Evolutionary conservation across 92 coral and sea anemone genomes (phyloP).

Genomic region (Parazoanthus darwini): DNA sequence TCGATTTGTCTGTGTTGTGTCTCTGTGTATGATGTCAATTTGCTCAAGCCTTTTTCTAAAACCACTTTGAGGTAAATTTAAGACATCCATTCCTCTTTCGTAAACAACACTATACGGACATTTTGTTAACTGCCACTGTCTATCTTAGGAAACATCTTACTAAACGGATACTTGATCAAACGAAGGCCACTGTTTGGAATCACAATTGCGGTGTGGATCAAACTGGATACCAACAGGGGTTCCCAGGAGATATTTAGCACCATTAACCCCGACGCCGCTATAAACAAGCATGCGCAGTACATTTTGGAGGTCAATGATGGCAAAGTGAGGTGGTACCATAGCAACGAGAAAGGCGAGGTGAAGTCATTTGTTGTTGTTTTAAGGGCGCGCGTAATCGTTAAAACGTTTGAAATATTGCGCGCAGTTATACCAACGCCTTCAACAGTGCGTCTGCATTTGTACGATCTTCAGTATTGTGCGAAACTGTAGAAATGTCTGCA

Average conservation of each 20-base stretch:
- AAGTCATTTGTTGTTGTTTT: background rate
- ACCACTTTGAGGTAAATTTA: no score
- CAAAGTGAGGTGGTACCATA: slow-evolving; percentile 89
- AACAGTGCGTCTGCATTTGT: no score
- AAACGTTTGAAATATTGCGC: background rate
- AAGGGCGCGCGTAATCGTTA: background rate
- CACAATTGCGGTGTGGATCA: slow-evolving; percentile 86
- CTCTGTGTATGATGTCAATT: no score
- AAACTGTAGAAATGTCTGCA: no score
- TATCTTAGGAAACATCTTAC: slow-evolving; percentile 71
- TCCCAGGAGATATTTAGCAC: slow-evolving; percentile 88
- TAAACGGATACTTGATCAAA: slow-evolving; percentile 65
- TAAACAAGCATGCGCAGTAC: slow-evolving; percentile 81
- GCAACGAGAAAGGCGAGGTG: slow-evolving; percentile 82
- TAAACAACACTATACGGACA: no score
- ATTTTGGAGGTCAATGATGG: slow-evolving; percentile 76
- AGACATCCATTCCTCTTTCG: no score
- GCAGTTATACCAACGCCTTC: background rate
- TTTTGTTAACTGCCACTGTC: background rate
- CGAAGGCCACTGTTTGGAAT: slow-evolving; percentile 82
- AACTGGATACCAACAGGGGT: slow-evolving; percentile 87
- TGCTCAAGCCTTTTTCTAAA: no score
- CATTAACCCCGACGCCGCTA: slow-evolving; percentile 77
- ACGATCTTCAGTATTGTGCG: no score
- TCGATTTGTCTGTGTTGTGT: no score